Conservation (phyloP, 2,113 vertebrate species). For the Serinus canaria region DNA sequence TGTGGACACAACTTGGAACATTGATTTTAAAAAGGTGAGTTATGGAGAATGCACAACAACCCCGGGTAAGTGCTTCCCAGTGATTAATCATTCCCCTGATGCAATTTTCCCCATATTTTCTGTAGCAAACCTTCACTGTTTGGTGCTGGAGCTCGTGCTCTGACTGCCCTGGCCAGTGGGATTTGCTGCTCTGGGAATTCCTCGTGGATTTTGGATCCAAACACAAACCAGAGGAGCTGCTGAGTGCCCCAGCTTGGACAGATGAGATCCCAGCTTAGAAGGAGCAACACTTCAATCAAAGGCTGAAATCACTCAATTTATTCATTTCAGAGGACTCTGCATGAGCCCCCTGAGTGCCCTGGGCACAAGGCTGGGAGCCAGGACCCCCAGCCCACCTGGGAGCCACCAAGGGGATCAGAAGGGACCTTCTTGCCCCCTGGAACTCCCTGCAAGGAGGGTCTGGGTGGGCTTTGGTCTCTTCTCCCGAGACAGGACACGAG, state of each 20-base stretch:
- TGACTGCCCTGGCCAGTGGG: rapidly evolving
- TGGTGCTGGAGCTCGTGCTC: background rate
- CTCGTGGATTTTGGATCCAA: rapidly evolving
- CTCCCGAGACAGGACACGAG: background rate
- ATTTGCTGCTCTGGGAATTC: background rate
- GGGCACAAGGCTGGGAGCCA: background rate
- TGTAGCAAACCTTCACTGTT: rapidly evolving
- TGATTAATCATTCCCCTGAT: background rate
- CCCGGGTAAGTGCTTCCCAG: background rate
- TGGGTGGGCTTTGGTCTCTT: background rate
- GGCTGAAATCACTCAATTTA: background rate
- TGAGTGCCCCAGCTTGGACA: rapidly evolving
- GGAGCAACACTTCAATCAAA: rapidly evolving
- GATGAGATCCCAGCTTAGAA: background rate
- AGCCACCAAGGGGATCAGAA: background rate
- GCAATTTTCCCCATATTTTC: background rate
- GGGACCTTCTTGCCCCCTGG: background rate
- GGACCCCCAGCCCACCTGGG: background rate
- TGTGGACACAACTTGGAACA: rapidly evolving
- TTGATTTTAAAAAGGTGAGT: background rate
- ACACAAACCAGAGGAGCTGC: background rate
- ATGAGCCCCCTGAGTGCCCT: rapidly evolving
- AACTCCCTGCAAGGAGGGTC: background rate
- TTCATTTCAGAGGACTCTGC: background rate
- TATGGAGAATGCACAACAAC: rapidly evolving